These are phyloP conservation scores for fruit fly (Drosophila melanogaster) DNA, from an alignment of 1,140 invertebrate genomes.

Conservation along the genomic window DNA sequence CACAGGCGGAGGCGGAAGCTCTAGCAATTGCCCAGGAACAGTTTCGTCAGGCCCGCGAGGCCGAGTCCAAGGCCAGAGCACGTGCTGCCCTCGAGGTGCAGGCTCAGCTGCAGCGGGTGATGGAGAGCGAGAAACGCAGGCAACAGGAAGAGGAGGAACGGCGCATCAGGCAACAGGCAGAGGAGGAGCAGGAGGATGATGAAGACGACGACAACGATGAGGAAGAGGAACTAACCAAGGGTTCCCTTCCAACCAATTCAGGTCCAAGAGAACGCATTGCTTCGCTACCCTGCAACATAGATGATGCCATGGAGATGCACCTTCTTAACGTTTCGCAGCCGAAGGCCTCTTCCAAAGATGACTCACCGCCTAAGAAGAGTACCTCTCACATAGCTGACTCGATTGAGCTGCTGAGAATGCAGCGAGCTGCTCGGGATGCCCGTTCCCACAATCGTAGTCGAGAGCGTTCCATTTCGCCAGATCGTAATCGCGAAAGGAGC, in stretches of 20 bases:
- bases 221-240: slow-evolving; percentile 10
- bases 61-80: slow-evolving; percentile 54
- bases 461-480: slow-evolving; percentile 59
- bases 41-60: slow-evolving; percentile 33
- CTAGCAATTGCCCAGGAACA: slow-evolving; percentile 53
- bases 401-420: slow-evolving; percentile 69
- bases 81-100: slow-evolving; percentile 51
- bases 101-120: slow-evolving; percentile 44
- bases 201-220: slow-evolving; percentile 1
- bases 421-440: slow-evolving; percentile 61
- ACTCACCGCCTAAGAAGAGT: slow-evolving; percentile 53
- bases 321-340: slow-evolving; percentile 33
- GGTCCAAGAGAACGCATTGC: slow-evolving; percentile 43
- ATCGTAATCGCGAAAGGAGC: slow-evolving; percentile 55
- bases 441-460: slow-evolving; percentile 60
- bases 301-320: slow-evolving; percentile 58
- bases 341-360: slow-evolving; percentile 21
- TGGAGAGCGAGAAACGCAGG: slow-evolving; percentile 39
- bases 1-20: slow-evolving; percentile 50
- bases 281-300: slow-evolving; percentile 50
- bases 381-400: slow-evolving; percentile 62
- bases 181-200: slow-evolving; percentile 13
- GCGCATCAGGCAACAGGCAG: slow-evolving; percentile 1
- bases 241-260: slow-evolving; percentile 9
- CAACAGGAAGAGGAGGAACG: slow-evolving; percentile 10